Conservation (phyloP, 2,888 invertebrate genomes). For the Hypolimnas misippus region DNA sequence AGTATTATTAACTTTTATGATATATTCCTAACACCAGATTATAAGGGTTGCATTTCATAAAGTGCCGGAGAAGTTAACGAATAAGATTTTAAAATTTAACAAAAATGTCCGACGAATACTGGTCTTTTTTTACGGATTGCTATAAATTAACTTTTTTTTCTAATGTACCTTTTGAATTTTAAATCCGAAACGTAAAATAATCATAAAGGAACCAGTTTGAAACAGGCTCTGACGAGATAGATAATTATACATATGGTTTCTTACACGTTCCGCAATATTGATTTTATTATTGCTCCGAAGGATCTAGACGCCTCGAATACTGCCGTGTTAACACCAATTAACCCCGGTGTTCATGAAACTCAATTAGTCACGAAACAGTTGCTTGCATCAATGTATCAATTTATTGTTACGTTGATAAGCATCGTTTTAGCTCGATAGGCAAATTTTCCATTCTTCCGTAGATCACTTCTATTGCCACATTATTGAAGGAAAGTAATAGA, state of each 20-base stretch:
- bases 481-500: too few relatives aligned
- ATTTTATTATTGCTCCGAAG: slow-evolving; percentile 21
- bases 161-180: too few relatives aligned
- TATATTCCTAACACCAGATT: too few relatives aligned
- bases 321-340: slow-evolving; percentile 54
- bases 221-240: not conserved
- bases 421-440: slow-evolving; percentile 16
- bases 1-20: too few relatives aligned
- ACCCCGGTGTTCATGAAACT: slow-evolving; percentile 53
- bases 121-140: too few relatives aligned
- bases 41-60: too few relatives aligned
- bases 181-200: not conserved
- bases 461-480: not conserved
- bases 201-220: not conserved
- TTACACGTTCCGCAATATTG: slow-evolving; percentile 11
- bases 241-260: slow-evolving; percentile 1
- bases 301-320: slow-evolving; percentile 37
- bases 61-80: too few relatives aligned
- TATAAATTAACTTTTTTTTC: too few relatives aligned
- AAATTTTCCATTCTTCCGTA: slow-evolving; percentile 27
- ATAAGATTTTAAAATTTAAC: too few relatives aligned
- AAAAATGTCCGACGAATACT: too few relatives aligned
- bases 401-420: slow-evolving; percentile 19
- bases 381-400: slow-evolving; percentile 33
- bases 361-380: slow-evolving; percentile 47